Evolutionary conservation across 2,113 vertebrate genomes (phyloP).

Genomic region (Menura novaehollandiae): DNA sequence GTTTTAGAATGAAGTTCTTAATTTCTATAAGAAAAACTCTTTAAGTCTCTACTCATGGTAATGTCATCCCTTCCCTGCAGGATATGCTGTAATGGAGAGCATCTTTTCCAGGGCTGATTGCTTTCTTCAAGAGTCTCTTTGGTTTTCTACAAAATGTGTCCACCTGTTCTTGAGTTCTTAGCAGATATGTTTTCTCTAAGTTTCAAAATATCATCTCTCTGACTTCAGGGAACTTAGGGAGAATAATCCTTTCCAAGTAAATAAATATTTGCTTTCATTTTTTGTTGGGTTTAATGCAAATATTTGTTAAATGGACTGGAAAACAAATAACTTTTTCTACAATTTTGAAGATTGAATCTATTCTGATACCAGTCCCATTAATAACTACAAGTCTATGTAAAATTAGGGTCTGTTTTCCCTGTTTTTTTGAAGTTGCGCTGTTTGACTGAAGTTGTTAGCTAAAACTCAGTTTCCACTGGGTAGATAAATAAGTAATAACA

Average conservation of each 20-base stretch:
- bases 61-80: neutral
- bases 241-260: neutral
- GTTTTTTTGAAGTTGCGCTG: neutral
- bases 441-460: neutral
- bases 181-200: neutral
- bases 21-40: neutral
- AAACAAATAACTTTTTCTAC: neutral
- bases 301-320: neutral
- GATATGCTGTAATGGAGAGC: neutral
- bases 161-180: neutral
- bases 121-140: neutral
- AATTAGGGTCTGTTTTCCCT: neutral
- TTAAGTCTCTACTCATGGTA: neutral
- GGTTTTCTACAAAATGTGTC: neutral
- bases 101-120: neutral
- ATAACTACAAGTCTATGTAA: neutral
- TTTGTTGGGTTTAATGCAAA: neutral
- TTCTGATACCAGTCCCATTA: neutral
- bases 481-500: neutral
- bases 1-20: neutral
- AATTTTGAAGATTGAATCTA: neutral
- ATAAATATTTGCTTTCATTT: neutral
- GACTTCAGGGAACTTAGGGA: neutral
- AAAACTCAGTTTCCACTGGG: neutral
- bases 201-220: neutral